Evolutionary conservation across 1,140 invertebrate genomes (phyloP).

Genomic region (Zophobas morio): DNA sequence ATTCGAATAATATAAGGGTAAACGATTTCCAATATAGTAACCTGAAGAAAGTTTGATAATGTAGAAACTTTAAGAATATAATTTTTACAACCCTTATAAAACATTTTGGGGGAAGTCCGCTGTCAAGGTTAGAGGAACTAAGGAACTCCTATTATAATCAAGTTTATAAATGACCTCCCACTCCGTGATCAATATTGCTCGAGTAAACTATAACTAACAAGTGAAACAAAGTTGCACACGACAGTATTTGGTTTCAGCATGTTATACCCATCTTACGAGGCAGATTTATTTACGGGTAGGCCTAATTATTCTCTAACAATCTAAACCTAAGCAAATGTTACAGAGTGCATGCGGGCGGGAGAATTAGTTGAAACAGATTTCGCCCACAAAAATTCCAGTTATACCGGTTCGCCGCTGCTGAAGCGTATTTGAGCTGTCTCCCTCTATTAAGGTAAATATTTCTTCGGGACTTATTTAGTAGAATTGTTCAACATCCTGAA

Average conservation of each 20-base stretch:
- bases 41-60: constrained; percentile 14
- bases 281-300: constrained; percentile 32
- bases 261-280: constrained; percentile 26
- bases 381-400: constrained; percentile 1
- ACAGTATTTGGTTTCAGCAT: constrained; percentile 34
- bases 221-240: constrained; percentile 29
- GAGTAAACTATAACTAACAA: constrained; percentile 34
- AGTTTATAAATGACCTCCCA: constrained; percentile 36
- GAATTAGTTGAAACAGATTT: constrained; percentile 15
- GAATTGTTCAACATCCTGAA: background rate
- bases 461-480: background rate
- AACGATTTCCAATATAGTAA: constrained; percentile 24
- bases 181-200: constrained; percentile 31
- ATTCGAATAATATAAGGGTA: constrained; percentile 4
- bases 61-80: constrained; percentile 20
- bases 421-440: background rate
- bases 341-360: background rate
- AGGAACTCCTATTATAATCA: constrained; percentile 23
- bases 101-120: constrained; percentile 12
- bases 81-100: constrained; percentile 26
- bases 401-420: background rate
- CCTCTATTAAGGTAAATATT: background rate
- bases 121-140: constrained; percentile 15
- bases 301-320: constrained; percentile 34
- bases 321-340: constrained; percentile 23